These are phyloP conservation scores for Mythimna pallens DNA, from an alignment of 2,888 invertebrate species.

Conservation along the genomic window DNA sequence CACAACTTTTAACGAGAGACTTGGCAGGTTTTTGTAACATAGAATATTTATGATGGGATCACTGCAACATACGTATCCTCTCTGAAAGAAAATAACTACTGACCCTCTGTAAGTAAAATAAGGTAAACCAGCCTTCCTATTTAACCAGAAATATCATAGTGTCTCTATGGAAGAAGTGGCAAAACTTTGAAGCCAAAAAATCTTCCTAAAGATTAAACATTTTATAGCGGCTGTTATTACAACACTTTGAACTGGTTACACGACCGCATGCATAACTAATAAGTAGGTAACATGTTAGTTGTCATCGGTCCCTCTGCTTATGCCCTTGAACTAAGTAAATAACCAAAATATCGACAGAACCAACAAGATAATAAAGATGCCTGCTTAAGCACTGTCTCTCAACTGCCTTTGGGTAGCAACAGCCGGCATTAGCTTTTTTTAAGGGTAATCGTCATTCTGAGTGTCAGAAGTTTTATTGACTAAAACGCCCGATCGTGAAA, in stretches of 20 bases:
- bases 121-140: too few relatives aligned
- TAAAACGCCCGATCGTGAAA: too few relatives aligned
- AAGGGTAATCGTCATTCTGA: too few relatives aligned
- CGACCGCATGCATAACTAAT: slow-evolving; percentile 11
- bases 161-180: background rate
- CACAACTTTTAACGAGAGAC: too few relatives aligned
- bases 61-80: too few relatives aligned
- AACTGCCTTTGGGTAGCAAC: too few relatives aligned
- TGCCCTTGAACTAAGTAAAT: background rate
- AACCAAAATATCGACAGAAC: background rate
- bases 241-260: slow-evolving; percentile 17
- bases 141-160: background rate
- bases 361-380: background rate
- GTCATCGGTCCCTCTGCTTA: background rate
- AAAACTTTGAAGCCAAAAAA: slow-evolving; percentile 18
- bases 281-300: slow-evolving; percentile 7
- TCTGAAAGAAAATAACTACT: too few relatives aligned
- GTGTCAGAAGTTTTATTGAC: too few relatives aligned
- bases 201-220: background rate
- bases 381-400: background rate
- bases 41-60: too few relatives aligned
- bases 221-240: background rate
- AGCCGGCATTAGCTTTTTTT: too few relatives aligned
- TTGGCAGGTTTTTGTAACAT: too few relatives aligned
- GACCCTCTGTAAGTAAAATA: too few relatives aligned